Conservation (phyloP, 2,888 invertebrate species). For the Eupsilia transversa region DNA sequence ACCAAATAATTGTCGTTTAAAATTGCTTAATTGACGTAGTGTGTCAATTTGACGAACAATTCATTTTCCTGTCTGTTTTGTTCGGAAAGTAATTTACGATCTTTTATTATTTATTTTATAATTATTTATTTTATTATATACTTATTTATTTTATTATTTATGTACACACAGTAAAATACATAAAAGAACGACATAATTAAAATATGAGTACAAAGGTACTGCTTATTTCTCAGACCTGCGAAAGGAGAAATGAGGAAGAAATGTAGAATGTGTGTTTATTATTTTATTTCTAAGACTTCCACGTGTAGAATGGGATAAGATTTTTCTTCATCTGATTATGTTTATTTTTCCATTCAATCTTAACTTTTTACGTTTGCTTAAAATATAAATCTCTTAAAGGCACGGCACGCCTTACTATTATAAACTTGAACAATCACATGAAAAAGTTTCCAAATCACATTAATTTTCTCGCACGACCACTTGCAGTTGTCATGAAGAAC, state of each 20-base stretch:
- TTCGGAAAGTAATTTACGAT: not conserved
- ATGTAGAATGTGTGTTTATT: no score
- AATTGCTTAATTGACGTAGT: no score
- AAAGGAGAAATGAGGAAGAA: no score
- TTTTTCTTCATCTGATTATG: not conserved
- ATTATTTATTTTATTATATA: no score
- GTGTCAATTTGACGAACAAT: not conserved
- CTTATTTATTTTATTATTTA: no score
- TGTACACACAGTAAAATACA: no score
- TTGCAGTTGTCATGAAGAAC: constrained; percentile 1
- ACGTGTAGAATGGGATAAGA: not conserved
- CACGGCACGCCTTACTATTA: not conserved
- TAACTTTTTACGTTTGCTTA: no score
- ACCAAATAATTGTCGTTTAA: not conserved
- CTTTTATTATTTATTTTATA: not conserved
- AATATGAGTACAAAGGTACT: no score
- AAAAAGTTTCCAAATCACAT: not conserved
- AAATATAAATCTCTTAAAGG: not conserved
- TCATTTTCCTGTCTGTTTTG: not conserved
- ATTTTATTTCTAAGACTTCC: no score
- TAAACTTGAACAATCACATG: not conserved
- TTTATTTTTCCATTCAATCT: not conserved
- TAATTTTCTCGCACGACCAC: not conserved
- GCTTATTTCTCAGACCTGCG: no score
- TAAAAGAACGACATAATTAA: no score